These are phyloP conservation scores for Gymnothorax reevesii DNA, from an alignment of 2,797 vertebrate genomes.

Conservation along the genomic window DNA sequence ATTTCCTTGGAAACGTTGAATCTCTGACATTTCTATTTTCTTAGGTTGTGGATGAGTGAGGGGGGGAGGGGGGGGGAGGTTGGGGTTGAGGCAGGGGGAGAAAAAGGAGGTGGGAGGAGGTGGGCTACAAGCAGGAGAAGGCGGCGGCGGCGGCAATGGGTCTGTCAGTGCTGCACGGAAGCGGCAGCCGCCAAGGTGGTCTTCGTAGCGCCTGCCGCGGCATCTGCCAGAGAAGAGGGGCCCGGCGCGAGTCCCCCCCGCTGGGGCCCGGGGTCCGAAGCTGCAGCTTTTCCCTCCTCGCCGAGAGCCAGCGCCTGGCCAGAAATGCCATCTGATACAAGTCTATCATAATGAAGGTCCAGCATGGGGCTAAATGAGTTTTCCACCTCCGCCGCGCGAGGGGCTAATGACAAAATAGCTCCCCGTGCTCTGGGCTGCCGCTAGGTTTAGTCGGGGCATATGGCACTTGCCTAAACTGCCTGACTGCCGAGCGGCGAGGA, in stretches of 20 bases:
- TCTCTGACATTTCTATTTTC: constrained; percentile 69
- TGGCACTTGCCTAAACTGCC: constrained; percentile 86
- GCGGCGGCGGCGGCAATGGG: constrained; percentile 48
- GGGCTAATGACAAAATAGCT: constrained; percentile 94
- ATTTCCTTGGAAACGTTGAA: constrained; percentile 74
- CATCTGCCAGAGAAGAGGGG: constrained; percentile 80
- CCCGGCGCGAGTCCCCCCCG: constrained; percentile 58
- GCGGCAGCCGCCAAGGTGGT: constrained; percentile 71
- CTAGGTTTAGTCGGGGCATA: constrained; percentile 90
- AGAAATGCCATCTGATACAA: constrained; percentile 93
- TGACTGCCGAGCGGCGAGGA: constrained; percentile 55
- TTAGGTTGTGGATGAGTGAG: constrained; percentile 42
- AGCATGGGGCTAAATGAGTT: constrained; percentile 99
- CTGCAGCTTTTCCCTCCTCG: constrained; percentile 75
- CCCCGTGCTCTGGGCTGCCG: constrained; percentile 84
- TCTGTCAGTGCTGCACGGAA: constrained; percentile 66
- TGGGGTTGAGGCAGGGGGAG: constrained; percentile 44
- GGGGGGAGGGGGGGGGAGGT: constrained; percentile 42
- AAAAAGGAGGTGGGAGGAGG: constrained; percentile 43
- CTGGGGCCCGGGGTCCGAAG: constrained; percentile 77
- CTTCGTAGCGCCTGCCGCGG: constrained; percentile 78
- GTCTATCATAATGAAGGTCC: constrained; percentile 99
- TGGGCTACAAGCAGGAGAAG: constrained; percentile 39
- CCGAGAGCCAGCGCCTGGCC: constrained; percentile 81
- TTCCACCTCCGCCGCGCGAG: constrained; percentile 89